These are phyloP conservation scores for Rhinella marina DNA, from an alignment of 2,797 vertebrate species.

Conservation along the genomic window DNA sequence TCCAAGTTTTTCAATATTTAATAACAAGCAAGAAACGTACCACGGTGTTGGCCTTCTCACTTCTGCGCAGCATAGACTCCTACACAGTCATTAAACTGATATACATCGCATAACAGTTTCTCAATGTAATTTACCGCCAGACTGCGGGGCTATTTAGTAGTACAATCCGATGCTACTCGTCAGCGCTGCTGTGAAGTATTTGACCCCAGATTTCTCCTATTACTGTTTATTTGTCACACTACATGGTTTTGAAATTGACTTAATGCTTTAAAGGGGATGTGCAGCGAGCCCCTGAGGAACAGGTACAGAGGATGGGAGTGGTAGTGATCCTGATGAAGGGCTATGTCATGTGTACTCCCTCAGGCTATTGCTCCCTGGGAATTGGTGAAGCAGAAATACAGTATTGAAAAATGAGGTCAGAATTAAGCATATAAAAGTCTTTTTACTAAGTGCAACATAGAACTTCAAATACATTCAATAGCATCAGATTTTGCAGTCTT, in stretches of 20 bases:
- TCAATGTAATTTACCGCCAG: not conserved
- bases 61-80: conserved; percentile 16
- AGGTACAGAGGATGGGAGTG: no score
- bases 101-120: not conserved
- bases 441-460: no score
- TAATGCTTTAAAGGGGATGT: no score
- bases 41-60: not conserved
- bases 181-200: not conserved
- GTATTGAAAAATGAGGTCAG: no score
- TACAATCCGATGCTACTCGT: not conserved
- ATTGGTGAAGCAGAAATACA: no score
- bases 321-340: no score
- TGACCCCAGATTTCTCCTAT: not conserved
- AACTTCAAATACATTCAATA: no score
- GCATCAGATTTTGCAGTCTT: no score
- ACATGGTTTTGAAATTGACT: not conserved
- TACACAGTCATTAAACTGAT: conserved; percentile 25
- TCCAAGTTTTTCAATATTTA: conserved; percentile 6
- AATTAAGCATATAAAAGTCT: no score
- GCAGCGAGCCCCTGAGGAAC: no score
- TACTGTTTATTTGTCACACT: not conserved
- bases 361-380: no score
- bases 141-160: not conserved
- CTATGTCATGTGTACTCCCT: no score
- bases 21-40: not conserved